These are phyloP conservation scores for Carassius gibelio DNA, from an alignment of 2,113 vertebrate genomes.

Conservation along the genomic window DNA sequence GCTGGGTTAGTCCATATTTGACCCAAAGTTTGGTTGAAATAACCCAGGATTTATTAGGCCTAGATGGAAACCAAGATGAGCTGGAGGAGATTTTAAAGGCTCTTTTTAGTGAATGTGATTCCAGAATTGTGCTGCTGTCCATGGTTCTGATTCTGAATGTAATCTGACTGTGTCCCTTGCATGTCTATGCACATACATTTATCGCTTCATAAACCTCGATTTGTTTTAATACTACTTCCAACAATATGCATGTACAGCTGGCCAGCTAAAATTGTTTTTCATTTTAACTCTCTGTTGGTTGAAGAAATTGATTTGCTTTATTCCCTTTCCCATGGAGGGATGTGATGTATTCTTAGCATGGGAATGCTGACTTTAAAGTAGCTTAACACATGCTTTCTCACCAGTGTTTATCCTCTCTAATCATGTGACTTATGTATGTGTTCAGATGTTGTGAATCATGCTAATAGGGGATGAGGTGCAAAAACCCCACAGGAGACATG, in stretches of 20 bases:
- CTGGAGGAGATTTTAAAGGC: neutral
- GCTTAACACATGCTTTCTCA: slow-evolving; percentile 24
- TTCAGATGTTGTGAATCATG: slow-evolving; percentile 41
- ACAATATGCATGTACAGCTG: neutral
- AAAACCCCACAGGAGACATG: slow-evolving; percentile 37
- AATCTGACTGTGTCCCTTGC: neutral
- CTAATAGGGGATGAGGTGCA: slow-evolving; percentile 36
- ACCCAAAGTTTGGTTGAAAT: no score
- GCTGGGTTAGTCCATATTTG: no score
- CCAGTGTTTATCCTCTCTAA: slow-evolving; percentile 24
- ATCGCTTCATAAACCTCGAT: neutral
- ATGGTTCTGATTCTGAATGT: slow-evolving; percentile 29
- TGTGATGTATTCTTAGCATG: slow-evolving; percentile 10
- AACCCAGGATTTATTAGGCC: no score
- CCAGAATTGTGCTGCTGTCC: slow-evolving; percentile 18
- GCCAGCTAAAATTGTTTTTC: neutral
- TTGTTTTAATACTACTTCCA: neutral
- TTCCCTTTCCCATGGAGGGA: neutral
- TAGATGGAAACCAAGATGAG: neutral
- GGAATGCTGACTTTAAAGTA: slow-evolving; percentile 8
- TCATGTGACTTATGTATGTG: slow-evolving; percentile 42
- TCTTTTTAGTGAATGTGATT: neutral
- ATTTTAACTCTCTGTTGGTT: neutral
- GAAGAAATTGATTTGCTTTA: slow-evolving; percentile 23
- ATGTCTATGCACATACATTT: neutral